Base-by-base conservation (phyloP, 2,113 vertebrate genomes). In the Hymenochirus boettgeri region DNA sequence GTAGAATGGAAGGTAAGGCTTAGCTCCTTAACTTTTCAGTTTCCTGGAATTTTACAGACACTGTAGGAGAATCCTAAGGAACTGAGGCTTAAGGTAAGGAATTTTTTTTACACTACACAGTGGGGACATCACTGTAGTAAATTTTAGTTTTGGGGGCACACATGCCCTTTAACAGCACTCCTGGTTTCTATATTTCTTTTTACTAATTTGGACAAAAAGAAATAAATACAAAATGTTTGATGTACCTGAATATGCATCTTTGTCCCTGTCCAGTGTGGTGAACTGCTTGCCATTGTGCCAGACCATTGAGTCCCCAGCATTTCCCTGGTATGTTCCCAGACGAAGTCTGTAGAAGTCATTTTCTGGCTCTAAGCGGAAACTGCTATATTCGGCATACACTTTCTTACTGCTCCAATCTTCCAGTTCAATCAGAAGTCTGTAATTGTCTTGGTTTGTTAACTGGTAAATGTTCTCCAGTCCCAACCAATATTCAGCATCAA, bases 391-490 rank as follows among this genome's bases (percentile, higher is more conserved):
- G 0, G 96, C 96, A 0, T 97, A 99, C 18, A 99, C 95, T 72
- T 98, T 99, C 77, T 98, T 98, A 70, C 92, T 93, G 55, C 88
- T 89, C 96, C 96, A 99, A 84, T 99, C 96, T 84, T 99, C 96
- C 74, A 99, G 62, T 78, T 98, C 95, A 26, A 98, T 89, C 84
- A 98, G 72, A 62, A 99, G 70, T 69, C 91, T 95, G 71, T 99
- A 99, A 79, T 97, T 93, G 0, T 93, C 91, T 76, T 99, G 96
- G 64, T 94, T 97, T 45, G 82, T 91, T 65, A 99, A 82, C 82
- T 88, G 85, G 72, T 92, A 94, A 79, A 98, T 98, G 39, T 94
- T 94, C 70, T 98, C 93, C 62, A 99, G 77, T 25, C 96, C 96
- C 60, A 99, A 87, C 96, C 96, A 99, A 62, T 99, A 93, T 61